phyloP scores from a whole-genome alignment of 2,888 invertebrate species.

The Melieria picta region DNA sequence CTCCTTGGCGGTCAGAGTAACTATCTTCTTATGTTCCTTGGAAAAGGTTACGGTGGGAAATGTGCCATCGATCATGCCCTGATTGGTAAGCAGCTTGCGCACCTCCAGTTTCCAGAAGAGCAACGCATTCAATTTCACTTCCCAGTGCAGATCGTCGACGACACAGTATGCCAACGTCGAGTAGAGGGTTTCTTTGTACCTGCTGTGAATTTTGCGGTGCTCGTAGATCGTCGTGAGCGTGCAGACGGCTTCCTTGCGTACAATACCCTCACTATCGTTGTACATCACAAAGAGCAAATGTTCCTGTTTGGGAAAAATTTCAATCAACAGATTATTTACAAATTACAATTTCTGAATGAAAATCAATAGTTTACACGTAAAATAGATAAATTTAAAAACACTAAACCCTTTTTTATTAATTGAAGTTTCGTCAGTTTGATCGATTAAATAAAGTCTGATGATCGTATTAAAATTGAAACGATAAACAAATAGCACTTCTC shows the following conservation, averaged over 20 bases:
- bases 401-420: no score
- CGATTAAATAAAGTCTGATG: no score
- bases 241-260: conserved; percentile 77
- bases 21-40: conserved; percentile 80
- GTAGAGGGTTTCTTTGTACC: conserved; percentile 70
- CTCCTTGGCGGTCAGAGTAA: conserved; percentile 75
- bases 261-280: conserved; percentile 80
- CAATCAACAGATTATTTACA: no score
- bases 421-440: no score
- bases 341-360: no score
- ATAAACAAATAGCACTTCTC: no score
- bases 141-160: conserved; percentile 82
- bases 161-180: conserved; percentile 75
- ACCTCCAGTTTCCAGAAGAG: conserved; percentile 79
- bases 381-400: no score
- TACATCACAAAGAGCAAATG: conserved; percentile 69
- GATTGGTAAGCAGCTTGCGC: conserved; percentile 73
- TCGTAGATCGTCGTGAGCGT: conserved; percentile 75
- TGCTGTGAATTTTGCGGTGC: conserved; percentile 71
- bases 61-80: conserved; percentile 85
- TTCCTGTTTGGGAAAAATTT: conserved; percentile 60
- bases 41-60: conserved; percentile 85
- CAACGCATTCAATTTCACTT: conserved; percentile 78
- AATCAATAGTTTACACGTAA: no score
- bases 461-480: no score